Percentiles rank a stretch among this genome's conserved stretches.
Evolutionary conservation across 2,797 vertebrate genomes (phyloP).

Genomic region (Falco rusticolus): DNA sequence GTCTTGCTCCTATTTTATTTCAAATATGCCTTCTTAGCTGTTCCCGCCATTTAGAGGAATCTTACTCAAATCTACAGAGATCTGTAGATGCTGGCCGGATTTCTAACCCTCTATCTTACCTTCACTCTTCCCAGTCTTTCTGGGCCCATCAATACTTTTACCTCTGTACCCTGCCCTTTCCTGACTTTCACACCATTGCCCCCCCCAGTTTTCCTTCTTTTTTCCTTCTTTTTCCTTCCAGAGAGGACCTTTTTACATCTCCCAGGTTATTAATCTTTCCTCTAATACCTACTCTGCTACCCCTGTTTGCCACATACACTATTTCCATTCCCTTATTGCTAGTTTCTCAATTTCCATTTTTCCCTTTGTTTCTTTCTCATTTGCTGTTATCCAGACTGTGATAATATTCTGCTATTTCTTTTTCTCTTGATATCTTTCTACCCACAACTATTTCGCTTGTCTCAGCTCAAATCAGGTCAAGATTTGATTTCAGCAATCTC

Average conservation of each 20-base stretch:
- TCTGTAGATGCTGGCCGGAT: not conserved
- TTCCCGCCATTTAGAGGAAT: not conserved
- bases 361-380: not conserved
- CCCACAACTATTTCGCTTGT: not conserved
- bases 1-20: not conserved
- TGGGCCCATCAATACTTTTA: not conserved
- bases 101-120: not conserved
- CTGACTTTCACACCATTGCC: not conserved
- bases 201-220: not conserved
- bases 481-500: slow-evolving; percentile 4
- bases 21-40: not conserved
- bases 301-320: not conserved
- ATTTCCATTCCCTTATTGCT: not conserved
- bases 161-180: not conserved
- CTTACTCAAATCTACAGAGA: not conserved
- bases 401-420: not conserved
- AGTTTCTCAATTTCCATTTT: not conserved
- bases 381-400: not conserved
- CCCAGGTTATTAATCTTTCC: not conserved
- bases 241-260: not conserved
- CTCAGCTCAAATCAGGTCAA: not conserved
- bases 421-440: not conserved
- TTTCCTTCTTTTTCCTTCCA: not conserved
- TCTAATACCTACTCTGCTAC: not conserved
- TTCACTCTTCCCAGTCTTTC: not conserved